Evolutionary conservation across 2,797 vertebrate genomes (phyloP).

Genomic region (Sorex maritimensis): DNA sequence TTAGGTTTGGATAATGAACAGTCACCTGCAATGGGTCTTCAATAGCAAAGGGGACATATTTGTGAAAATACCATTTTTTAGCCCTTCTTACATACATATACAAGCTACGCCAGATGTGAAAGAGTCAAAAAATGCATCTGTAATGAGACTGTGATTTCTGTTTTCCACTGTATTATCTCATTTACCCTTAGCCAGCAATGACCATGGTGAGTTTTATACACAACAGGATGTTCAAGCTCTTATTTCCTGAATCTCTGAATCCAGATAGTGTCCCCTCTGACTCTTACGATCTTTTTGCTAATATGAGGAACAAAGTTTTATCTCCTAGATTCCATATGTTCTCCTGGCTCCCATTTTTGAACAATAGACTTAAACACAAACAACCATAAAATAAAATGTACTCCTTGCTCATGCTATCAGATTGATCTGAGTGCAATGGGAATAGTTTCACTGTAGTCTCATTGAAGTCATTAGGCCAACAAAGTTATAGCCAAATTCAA

Average conservation of each 20-base stretch:
- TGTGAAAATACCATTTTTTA: neutral
- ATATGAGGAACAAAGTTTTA: neutral
- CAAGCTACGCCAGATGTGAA: neutral
- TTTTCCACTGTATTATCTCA: neutral
- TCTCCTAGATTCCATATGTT: neutral
- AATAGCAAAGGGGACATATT: neutral
- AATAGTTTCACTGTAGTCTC: no score
- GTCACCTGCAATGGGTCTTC: neutral
- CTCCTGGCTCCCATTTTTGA: neutral
- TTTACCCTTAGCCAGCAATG: neutral
- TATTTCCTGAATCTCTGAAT: neutral
- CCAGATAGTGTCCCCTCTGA: neutral
- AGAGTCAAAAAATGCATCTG: neutral
- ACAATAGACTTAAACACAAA: neutral
- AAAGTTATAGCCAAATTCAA: neutral
- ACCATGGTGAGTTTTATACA: neutral
- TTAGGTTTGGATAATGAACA: neutral
- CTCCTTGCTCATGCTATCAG: neutral
- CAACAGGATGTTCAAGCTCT: neutral
- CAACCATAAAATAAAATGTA: neutral
- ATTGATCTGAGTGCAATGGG: neutral
- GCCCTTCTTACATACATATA: neutral
- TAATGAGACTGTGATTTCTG: neutral
- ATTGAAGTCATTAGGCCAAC: neutral
- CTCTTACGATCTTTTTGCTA: neutral